Base-by-base conservation (phyloP, 2,113 vertebrate genomes). In the Sclerurus mexicanus region DNA sequence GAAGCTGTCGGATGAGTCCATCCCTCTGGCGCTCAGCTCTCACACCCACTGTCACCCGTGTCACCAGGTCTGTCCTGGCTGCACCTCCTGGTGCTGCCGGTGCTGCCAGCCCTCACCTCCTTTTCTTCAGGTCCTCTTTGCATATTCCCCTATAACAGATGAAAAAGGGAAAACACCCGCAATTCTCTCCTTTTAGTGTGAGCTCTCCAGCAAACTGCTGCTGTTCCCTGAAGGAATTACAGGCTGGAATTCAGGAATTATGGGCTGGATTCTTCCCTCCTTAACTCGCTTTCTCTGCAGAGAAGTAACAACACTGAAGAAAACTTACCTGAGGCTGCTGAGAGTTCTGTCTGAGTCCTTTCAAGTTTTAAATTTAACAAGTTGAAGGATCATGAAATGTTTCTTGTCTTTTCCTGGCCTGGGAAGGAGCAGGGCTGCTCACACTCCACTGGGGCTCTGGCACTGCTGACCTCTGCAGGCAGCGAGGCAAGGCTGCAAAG, bases 11-110 rank as follows among this genome's bases (percentile, higher is more conserved):
- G 14, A 19, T 2, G 12, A 28, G n/a, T 4, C 52, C 15, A 52
- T 37, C n/a, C 1, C 2, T 14, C 1, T 2, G 28, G 60, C 30
- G 1, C 30, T 9, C 0, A 1, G 58, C 19, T 50, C 24, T 24
- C 16, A 12, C 20, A 7, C 19, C 12, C 28, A 30, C 30, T 20
- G 56, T 19, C 14, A 6, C 1, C 6, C 1, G 0, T 18, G 69
- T 5, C 83, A 10, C 83, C 9, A 21, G 30, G 16, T 5, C 69
- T 37, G 62, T 16, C 10, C 64, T 58, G 62, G 14, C 74, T 17
- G 40, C 39, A 8, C 23, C 21, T 33, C 37, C 50, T 22, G 18
- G 31, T 7, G 35, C 21, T 2, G 40, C 21, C 3, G 31, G 23
- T 22, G 49, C 39, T 25, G 73, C 20, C 9, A 55, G 3, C 40